Evolutionary conservation across 2,797 vertebrate species (phyloP).

Genomic region (Danio aesculapii): DNA sequence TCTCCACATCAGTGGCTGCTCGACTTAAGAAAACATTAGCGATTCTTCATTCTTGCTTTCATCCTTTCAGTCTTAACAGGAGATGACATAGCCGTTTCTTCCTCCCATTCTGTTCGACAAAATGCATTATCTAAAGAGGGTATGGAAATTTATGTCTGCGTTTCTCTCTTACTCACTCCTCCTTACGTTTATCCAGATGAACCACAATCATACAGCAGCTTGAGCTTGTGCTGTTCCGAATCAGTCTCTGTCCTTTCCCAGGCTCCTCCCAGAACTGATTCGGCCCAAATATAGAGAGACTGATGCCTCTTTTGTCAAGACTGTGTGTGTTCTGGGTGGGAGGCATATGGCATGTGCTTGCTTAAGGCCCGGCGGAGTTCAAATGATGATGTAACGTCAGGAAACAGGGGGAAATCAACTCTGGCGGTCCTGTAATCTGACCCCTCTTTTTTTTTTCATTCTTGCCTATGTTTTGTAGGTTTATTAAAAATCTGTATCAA

Average conservation of each 20-base stretch:
- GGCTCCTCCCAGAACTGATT: conserved; percentile 48
- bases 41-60: conserved; percentile 57
- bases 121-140: conserved; percentile 51
- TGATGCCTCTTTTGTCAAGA: conserved; percentile 57
- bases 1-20: conserved; percentile 62
- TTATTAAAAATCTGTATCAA: not conserved
- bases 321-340: conserved; percentile 61
- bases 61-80: conserved; percentile 46
- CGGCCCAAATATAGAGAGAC: conserved; percentile 63
- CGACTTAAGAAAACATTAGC: conserved; percentile 59
- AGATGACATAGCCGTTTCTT: conserved; percentile 58
- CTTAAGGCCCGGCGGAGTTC: conserved; percentile 71
- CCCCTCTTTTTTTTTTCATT: conserved; percentile 59
- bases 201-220: conserved; percentile 16
- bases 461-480: conserved; percentile 48
- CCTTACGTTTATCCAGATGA: conserved; percentile 27
- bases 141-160: conserved; percentile 1
- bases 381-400: conserved; percentile 78
- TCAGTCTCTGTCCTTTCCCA: conserved; percentile 58
- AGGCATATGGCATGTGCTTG: conserved; percentile 71
- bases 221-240: conserved; percentile 34
- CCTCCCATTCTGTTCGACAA: conserved; percentile 49
- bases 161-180: conserved; percentile 28
- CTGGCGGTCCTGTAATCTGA: conserved; percentile 75
- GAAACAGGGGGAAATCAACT: conserved; percentile 66